Conservation (phyloP, 1,140 invertebrate species). For the Drosophila sulfurigaster region DNA sequence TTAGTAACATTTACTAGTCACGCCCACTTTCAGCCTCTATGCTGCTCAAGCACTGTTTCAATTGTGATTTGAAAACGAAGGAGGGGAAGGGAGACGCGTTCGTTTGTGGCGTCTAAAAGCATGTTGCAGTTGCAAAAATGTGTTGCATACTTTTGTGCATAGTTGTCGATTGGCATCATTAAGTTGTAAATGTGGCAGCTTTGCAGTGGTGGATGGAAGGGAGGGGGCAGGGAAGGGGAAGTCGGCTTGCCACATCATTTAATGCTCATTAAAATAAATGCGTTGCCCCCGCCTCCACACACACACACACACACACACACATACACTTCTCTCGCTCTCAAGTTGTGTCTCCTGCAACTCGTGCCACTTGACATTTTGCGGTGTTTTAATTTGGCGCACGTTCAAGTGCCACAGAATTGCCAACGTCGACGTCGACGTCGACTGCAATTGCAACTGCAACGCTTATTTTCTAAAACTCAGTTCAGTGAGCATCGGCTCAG, state of each 20-base stretch:
- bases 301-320: conserved; percentile 42
- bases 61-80: conserved; percentile 54
- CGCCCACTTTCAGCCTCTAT: conserved; percentile 3
- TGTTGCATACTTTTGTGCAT: conserved; percentile 75
- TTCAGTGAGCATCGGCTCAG: conserved; percentile 9
- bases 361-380: conserved; percentile 77
- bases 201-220: not conserved
- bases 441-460: not conserved
- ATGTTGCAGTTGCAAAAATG: conserved; percentile 61
- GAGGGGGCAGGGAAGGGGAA: not conserved
- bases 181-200: conserved; percentile 73
- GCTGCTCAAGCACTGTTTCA: conserved; percentile 17
- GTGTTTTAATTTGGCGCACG: conserved; percentile 79
- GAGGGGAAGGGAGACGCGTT: not conserved
- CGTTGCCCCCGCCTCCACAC: conserved; percentile 38
- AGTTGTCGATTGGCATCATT: conserved; percentile 78
- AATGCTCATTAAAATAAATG: conserved; percentile 82
- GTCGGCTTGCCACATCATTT: conserved; percentile 77
- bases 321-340: not conserved
- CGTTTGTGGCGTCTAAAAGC: conserved; percentile 25
- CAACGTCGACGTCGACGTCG: not conserved
- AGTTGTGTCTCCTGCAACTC: conserved; percentile 49
- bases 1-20: conserved; percentile 43
- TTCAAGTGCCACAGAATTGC: conserved; percentile 60
- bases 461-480: conserved; percentile 8